phyloP scores from a whole-genome alignment of 2,113 vertebrate species.

The Aviceda subcristata region DNA sequence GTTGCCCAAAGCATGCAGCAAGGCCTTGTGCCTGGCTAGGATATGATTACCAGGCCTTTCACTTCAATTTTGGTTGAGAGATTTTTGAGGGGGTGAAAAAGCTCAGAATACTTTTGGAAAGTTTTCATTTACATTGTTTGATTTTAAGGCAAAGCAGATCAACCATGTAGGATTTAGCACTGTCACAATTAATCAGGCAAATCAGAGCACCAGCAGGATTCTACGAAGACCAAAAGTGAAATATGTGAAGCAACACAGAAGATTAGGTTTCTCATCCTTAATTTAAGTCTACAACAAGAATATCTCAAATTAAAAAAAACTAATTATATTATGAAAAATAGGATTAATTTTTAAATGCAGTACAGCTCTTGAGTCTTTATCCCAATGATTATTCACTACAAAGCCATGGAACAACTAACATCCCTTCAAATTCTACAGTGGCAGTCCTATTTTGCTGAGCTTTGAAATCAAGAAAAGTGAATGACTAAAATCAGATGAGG shows the following conservation, averaged over 20 bases:
- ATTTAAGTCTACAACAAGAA: conserved; percentile 4
- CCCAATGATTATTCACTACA: conserved; percentile 9
- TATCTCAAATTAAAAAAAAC: not conserved
- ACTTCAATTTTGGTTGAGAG: not conserved
- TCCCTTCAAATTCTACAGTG: conserved; percentile 1
- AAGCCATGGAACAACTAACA: not conserved
- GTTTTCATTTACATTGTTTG: not conserved
- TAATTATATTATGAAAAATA: conserved; percentile 40
- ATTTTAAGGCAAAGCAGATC: not conserved
- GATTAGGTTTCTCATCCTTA: not conserved
- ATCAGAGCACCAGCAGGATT: not conserved
- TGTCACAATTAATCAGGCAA: not conserved
- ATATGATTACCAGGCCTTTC: not conserved
- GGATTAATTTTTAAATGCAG: conserved; percentile 40
- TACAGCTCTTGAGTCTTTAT: conserved; percentile 4
- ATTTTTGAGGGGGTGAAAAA: not conserved
- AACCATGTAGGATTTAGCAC: not conserved
- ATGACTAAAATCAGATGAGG: conserved; percentile 18
- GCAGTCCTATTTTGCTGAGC: not conserved
- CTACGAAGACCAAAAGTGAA: not conserved
- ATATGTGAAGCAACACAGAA: not conserved
- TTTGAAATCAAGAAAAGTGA: conserved; percentile 14
- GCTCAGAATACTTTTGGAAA: not conserved
- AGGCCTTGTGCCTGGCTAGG: not conserved
- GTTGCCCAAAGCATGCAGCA: not conserved